Base-by-base conservation (phyloP, 1,140 invertebrate species). In the Ips typographus region DNA sequence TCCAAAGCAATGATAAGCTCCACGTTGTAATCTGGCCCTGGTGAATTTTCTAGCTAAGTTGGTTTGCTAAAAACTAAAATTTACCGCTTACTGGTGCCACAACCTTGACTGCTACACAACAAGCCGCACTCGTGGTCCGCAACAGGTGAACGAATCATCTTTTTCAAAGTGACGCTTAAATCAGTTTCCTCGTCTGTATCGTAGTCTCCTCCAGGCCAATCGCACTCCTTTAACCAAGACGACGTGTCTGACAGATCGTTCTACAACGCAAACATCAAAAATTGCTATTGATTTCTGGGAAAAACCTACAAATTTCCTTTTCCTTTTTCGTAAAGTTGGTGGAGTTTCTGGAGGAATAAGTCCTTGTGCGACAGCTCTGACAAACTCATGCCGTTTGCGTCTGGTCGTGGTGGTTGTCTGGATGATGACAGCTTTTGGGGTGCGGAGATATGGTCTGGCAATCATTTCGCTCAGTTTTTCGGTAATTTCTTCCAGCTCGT, bases 401-500 rank as follows among this genome's bases (percentile, higher is more conserved):
- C 86, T 82, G 2, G 86, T 82, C 40, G 85, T 76, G 40, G 83
- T 78, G 4, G 88, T 85, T 58, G 85, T 85, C 74, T 88, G 84
- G 42, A 89, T 84, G 65, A 90, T 90, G 49, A 84, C 83, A 57
- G 83, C 77, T 55, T 86, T 83, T 3, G 87, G 87, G 39, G 87
- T 89, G 42, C 87, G 82, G 36, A 90, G 77, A 76, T 89, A 90
- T 1, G 87, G 85, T 7, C 87, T 78, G 47, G 87, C 86, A 8
- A 90, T 84, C 84, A 89, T 88, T 76, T 88, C 87, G 36, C 87
- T 87, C 4, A 90, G 76, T 70, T 86, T 87, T 76, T 90, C 88
- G 37, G 87, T 88, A 40, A 84, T 84, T 73, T 89, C 87, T 78
- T 90, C 88, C 56, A 90, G 75, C 77, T 90, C 89, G 71, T 87